phyloP scores from a whole-genome alignment of 2,888 invertebrate species.

The Mythimna albipuncta region DNA sequence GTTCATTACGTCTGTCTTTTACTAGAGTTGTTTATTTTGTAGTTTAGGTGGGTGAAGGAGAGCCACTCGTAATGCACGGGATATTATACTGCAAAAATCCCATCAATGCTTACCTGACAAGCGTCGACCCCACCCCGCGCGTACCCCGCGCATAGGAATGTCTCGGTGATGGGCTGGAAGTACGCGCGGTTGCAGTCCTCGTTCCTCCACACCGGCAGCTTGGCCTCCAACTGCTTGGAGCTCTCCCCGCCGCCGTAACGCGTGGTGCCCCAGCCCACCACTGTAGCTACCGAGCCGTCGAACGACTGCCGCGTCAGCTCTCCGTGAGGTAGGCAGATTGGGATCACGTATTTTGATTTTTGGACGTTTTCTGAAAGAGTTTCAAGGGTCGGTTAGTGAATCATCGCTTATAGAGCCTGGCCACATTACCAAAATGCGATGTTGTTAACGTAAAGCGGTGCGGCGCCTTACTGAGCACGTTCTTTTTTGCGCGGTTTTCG shows the following conservation, averaged over 20 bases:
- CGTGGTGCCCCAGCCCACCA: constrained; percentile 98
- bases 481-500: no score
- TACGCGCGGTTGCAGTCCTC: constrained; percentile 97
- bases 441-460: no score
- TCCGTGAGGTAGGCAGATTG: constrained; percentile 95
- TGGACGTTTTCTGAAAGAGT: constrained; percentile 91
- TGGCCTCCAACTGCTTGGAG: constrained; percentile 95
- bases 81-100: not conserved
- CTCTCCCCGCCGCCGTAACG: constrained; percentile 97
- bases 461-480: no score
- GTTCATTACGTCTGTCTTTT: no score
- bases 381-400: no score
- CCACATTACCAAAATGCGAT: no score
- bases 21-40: no score
- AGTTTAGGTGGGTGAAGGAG: no score
- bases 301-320: constrained; percentile 90
- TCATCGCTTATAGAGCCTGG: no score
- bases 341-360: constrained; percentile 96
- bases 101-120: constrained; percentile 92
- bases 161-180: constrained; percentile 97
- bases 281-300: constrained; percentile 95
- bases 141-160: constrained; percentile 97
- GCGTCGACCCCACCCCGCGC: constrained; percentile 97
- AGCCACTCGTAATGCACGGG: no score
- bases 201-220: constrained; percentile 96